Evolutionary conservation across 2,888 invertebrate genomes (phyloP).

Genomic region (Catocala fraxini): DNA sequence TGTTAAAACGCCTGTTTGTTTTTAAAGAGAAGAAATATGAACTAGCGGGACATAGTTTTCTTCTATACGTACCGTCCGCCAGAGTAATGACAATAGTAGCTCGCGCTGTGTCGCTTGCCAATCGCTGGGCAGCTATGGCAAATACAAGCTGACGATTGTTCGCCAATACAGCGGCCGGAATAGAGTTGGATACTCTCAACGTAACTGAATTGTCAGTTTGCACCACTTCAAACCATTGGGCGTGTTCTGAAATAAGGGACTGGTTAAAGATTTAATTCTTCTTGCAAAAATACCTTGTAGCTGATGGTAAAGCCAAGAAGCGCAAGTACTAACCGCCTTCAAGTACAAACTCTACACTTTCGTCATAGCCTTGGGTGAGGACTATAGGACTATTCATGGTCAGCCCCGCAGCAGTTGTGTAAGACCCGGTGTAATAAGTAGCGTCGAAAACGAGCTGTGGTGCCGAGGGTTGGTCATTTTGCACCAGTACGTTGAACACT

Average conservation of each 20-base stretch:
- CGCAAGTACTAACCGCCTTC: constrained; percentile 50
- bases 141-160: constrained; percentile 48
- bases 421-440: constrained; percentile 55
- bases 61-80: constrained; percentile 11
- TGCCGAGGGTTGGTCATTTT: constrained; percentile 9
- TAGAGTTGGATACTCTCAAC: constrained; percentile 20
- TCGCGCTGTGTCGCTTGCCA: constrained; percentile 28
- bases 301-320: not conserved
- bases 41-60: no score
- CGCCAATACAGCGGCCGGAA: constrained; percentile 32
- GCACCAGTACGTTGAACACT: constrained; percentile 39
- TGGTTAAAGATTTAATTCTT: not conserved
- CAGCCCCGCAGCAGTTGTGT: constrained; percentile 41
- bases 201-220: constrained; percentile 14
- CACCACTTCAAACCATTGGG: constrained; percentile 20
- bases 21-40: no score
- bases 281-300: no score
- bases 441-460: constrained; percentile 32
- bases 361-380: constrained; percentile 50
- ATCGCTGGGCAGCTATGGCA: constrained; percentile 36
- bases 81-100: constrained; percentile 45
- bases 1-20: not conserved
- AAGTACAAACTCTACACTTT: constrained; percentile 47
- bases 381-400: constrained; percentile 44
- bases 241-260: constrained; percentile 16